Evolutionary conservation across 2,888 invertebrate genomes (phyloP).

Genomic region (Ophraella communa): DNA sequence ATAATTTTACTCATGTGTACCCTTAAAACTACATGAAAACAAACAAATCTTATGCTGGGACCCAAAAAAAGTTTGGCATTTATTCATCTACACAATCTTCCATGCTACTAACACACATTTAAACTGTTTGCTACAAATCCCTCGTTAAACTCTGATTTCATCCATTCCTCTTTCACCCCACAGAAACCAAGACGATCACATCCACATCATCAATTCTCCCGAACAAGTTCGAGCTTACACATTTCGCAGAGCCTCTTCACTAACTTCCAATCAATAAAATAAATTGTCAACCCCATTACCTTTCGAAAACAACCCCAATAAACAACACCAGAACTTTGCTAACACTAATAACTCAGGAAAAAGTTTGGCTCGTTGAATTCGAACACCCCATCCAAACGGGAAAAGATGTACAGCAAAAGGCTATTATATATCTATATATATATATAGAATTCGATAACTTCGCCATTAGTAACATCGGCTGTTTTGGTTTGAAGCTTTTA

Average conservation of each 20-base stretch:
- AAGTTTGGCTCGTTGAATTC: conserved; percentile 31
- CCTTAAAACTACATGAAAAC: no score
- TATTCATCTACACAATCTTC: no score
- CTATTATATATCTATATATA: background rate
- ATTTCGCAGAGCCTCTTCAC: conserved; percentile 9
- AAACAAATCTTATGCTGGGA: no score
- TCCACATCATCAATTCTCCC: conserved; percentile 4
- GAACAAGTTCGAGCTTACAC: background rate
- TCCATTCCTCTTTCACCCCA: background rate
- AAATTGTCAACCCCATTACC: conserved; percentile 29
- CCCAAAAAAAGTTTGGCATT: no score
- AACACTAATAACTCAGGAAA: conserved; percentile 31
- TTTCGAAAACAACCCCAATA: conserved; percentile 29
- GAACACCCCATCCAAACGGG: conserved; percentile 8
- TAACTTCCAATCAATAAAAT: conserved; percentile 29
- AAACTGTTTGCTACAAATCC: background rate
- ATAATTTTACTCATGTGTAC: no score
- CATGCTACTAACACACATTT: no score
- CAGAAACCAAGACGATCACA: background rate
- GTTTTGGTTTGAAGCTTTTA: conserved; percentile 2
- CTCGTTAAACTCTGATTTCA: background rate
- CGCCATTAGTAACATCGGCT: conserved; percentile 9
- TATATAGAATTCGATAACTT: conserved; percentile 8
- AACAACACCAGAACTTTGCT: conserved; percentile 31
- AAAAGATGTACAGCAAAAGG: conserved; percentile 4